Evolutionary conservation across 1,140 invertebrate species (phyloP), one percentile per base, ranked within the genome.

Genomic region (Tetraneura akinire): DNA sequence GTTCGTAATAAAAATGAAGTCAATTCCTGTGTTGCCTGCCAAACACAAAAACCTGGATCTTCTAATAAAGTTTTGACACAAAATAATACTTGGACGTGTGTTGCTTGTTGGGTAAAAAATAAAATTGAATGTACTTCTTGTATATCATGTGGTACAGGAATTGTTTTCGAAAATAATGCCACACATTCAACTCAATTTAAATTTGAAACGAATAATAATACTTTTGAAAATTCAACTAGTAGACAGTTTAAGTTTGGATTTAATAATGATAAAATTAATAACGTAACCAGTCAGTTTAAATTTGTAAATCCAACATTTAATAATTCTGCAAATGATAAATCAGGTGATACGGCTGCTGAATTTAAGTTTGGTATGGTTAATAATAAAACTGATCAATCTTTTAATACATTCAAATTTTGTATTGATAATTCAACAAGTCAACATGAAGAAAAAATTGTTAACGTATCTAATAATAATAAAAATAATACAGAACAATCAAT

Each of bases 71-170:
- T n/a, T n/a, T n/a, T n/a, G 86, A 85, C 87, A 82, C 84, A 86
- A 16, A 82, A 85, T 82, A 86, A 86, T 53, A 81, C 86, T 80
- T 92, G 91, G 91, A 87, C 86, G 80, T 92, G 91, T 85, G 86
- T 88, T 53, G 85, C 86, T 18, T 92, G 91, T 82, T 87, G 90
- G 86, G 82, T 91, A 4, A 85, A 85, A 80, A 92, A 92, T 83
- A 88, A 89, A 62, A 80, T 82, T 49, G 86, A 86, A 26, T 84
- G 83, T 45, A 85, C 81, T 1, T 88, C 88, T 82, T 92, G 91
- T 85, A 87, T 86, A 26, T 88, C 90, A 18, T 90, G 89, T 82
- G 85, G 86, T 66, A 84, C 83, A 47, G n/a, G 85, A 47, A 80
- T 84, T 13, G 83, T 80, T 42, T 55, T 82, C 14, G 80, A 82